Base-by-base conservation (phyloP, 1,140 invertebrate genomes). In the Zaprionus nigranus region DNA sequence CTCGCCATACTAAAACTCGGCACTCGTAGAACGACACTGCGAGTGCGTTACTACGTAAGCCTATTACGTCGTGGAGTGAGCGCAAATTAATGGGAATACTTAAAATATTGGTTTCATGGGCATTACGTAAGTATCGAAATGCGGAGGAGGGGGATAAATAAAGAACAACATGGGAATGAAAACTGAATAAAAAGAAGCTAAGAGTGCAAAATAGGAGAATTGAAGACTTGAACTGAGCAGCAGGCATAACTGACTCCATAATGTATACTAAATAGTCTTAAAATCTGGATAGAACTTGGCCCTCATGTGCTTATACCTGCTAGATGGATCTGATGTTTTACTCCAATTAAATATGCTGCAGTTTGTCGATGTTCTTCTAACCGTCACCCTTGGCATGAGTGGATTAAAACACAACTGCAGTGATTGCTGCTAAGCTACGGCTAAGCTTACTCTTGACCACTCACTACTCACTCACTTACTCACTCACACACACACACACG, bases 51-150 rank as follows among this genome's bases (percentile, higher is more conserved):
- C 9, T 24, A 51, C 20, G 46, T 51, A 51, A 51, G 46, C 20
- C 12, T 51, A 51, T 51, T 51, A 51, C 46, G 12, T 51, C 20
- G 12, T 51, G 46, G 4, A 51, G 46, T 51, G 40, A 46, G 40
- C 7, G 2, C 40, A 46, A 46, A 46, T 46, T 17, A 51, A 51
- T 51, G 46, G 20, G 46, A 51, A 51, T 51, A 22, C 46, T 20
- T 24, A 51, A 51, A 24, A 20, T 51, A 51, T 51, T 51, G 46
- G 20, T 24, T 51, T 24, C 9, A 51, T 51, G 46, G 46, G 17
- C 20, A 51, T 51, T 51, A 51, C 46, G 46, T 51, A 51, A 20
- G 9, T 34, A 34, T 34, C 40, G 40, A 17, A 6, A 22, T 12
- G 43, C 17, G 11, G 43, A 2, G 17, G 2, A 46, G 17, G 17